Evolutionary conservation across 2,888 invertebrate species (phyloP).

Genomic region (Tipula unca): DNA sequence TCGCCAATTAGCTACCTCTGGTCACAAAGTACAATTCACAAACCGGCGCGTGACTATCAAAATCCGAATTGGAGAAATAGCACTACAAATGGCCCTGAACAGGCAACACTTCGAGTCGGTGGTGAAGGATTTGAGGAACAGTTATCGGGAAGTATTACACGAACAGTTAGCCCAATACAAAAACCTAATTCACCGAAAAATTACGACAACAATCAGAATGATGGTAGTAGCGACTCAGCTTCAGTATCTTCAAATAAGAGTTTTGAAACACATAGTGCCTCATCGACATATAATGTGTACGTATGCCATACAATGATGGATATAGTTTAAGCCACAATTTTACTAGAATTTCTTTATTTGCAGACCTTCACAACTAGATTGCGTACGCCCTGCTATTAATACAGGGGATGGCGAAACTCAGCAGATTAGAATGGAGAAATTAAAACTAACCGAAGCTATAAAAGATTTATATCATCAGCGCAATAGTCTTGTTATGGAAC

Average conservation of each 20-base stretch:
- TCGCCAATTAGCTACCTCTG: constrained; percentile 44
- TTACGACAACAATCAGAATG: constrained; percentile 22
- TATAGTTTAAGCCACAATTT: background rate
- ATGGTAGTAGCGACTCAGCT: constrained; percentile 34
- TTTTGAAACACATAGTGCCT: constrained; percentile 37
- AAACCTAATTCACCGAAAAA: constrained; percentile 30
- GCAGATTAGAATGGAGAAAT: constrained; percentile 38
- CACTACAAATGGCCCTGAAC: constrained; percentile 19
- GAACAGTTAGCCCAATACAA: constrained; percentile 29
- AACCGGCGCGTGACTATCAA: constrained; percentile 36
- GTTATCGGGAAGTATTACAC: constrained; percentile 18
- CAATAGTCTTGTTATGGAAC: constrained; percentile 42
- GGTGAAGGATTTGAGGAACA: background rate
- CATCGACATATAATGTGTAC: constrained; percentile 34
- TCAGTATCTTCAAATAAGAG: constrained; percentile 40
- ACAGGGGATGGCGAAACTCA: constrained; percentile 39
- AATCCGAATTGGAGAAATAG: constrained; percentile 30
- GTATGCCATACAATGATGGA: background rate
- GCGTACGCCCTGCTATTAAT: constrained; percentile 34
- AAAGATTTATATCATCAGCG: constrained; percentile 39
- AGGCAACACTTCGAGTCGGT: background rate
- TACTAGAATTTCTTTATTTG: constrained; percentile 20
- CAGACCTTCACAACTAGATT: constrained; percentile 29
- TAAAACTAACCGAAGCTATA: constrained; percentile 40
- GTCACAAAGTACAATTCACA: constrained; percentile 44